phyloP scores from a whole-genome alignment of 2,797 vertebrate genomes.

The Siniperca scherzeri region DNA sequence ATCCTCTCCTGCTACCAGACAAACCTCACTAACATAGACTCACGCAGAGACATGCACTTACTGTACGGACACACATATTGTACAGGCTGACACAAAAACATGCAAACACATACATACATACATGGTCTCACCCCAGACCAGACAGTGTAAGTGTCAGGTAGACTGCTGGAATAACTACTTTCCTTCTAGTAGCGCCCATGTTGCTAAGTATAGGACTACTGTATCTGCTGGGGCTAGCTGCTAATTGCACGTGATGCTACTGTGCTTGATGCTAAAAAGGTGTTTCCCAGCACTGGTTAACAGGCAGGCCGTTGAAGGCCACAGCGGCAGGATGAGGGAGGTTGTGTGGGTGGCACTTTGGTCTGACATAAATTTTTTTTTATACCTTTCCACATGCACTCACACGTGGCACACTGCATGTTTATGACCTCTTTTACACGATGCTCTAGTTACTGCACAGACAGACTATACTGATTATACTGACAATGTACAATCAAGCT shows the following conservation, averaged over 20 bases:
- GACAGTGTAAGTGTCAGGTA: slow-evolving; percentile 47
- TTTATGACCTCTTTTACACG: slow-evolving; percentile 59
- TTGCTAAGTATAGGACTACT: slow-evolving; percentile 42
- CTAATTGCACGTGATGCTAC: slow-evolving; percentile 41
- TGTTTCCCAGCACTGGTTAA: slow-evolving; percentile 63
- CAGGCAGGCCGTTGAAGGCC: slow-evolving; percentile 53
- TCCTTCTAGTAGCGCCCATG: slow-evolving; percentile 1
- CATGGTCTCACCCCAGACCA: slow-evolving; percentile 37
- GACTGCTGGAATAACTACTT: slow-evolving; percentile 52
- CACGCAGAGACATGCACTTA: slow-evolving; percentile 70
- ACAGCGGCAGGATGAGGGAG: slow-evolving; percentile 58
- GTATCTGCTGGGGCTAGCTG: slow-evolving; percentile 33
- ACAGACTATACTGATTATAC: slow-evolving; percentile 13
- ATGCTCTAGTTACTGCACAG: slow-evolving; percentile 29
- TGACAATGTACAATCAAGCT: slow-evolving; percentile 33
- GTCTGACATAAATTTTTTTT: slow-evolving; percentile 60
- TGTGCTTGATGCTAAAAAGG: slow-evolving; percentile 47
- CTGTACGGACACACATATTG: slow-evolving; percentile 43
- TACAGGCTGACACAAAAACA: slow-evolving; percentile 8
- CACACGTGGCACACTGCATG: slow-evolving; percentile 19
- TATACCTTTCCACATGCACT: slow-evolving; percentile 39
- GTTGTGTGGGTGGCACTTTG: slow-evolving; percentile 65
- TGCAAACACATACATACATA: slow-evolving; percentile 3
- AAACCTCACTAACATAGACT: slow-evolving; percentile 84
- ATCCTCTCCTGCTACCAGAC: slow-evolving; percentile 88